These are phyloP conservation scores for Falco punctatus DNA, from an alignment of 2,113 vertebrate species.

Conservation along the genomic window DNA sequence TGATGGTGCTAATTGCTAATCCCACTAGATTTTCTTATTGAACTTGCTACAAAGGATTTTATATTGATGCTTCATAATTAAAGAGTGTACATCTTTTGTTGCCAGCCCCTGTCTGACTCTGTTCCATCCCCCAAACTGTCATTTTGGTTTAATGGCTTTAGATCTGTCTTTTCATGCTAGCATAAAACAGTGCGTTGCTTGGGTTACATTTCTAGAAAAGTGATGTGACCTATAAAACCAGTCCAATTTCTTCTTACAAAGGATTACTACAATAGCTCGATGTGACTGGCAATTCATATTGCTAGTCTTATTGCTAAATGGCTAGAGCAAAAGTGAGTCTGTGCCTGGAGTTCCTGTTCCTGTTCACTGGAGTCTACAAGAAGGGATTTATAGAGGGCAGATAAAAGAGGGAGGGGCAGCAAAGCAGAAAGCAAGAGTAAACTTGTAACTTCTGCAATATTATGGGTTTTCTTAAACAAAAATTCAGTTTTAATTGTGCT, in stretches of 20 bases:
- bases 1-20: neutral
- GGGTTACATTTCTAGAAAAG: neutral
- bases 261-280: neutral
- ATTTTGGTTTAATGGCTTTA: constrained; percentile 24
- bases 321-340: neutral
- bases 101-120: neutral
- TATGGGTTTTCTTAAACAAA: neutral
- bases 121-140: neutral
- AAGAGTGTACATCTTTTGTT: constrained; percentile 13
- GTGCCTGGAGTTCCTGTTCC: neutral
- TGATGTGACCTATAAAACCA: constrained; percentile 25
- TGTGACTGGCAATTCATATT: neutral
- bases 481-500: neutral
- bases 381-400: neutral
- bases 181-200: neutral
- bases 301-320: neutral
- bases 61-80: neutral
- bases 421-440: neutral
- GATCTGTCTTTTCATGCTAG: neutral
- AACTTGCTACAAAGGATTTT: constrained; percentile 5
- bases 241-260: constrained; percentile 6
- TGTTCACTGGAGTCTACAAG: neutral
- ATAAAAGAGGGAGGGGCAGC: neutral
- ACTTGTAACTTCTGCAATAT: neutral
- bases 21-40: neutral